Base-by-base conservation (phyloP, 2,888 invertebrate species). In the Philaethria dido region DNA sequence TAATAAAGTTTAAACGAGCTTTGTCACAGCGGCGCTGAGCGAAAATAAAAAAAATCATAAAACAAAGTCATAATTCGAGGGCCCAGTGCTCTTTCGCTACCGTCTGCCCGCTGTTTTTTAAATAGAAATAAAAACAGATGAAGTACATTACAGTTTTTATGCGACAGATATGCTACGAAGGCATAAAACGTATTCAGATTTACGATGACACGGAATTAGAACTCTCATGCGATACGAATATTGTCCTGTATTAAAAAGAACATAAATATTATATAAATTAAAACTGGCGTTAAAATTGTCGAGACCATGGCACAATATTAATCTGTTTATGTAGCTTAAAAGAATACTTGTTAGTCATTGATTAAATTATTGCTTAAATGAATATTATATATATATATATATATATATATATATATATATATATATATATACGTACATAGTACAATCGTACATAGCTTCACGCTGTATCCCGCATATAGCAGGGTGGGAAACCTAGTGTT, bases 1-100 rank as follows among this genome's bases (percentile, higher is more conserved):
- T 89, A 87, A 89, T 88, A 85, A 80, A 84, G 77, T 73, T 73
- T 74, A 80, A 85, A 89, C 86, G 88, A 85, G 80, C 85, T 74
- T 65, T 90, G 91, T 90, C 91, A 88, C 89, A 89, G 82, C 75
- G 78, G 80, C 29, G 77, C 78, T 80, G 83, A 82, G 78, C 80
- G 83, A 87, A 88, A 85, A 87, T 84, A 85, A 50, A 29, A 86
- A 82, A 70, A 57, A 57, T 29, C 66, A 57, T 29, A 50, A 55
- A 64, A 20, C n/a, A 25, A 33, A 36, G 50, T 67, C n/a, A 36
- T 52, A 68, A 52, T 55, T 39, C 44, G 63, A 66, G 64, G 62
- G 59, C 54, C 25, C 55, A 52, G 55, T 61, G 29, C 45, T 45
- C 48, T 70, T 64, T 64, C 54, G 71, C 71, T 68, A 54, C 62